A percentile compares a stretch with the other conserved stretches of the same genome.
phyloP scores from a whole-genome alignment of 2,888 invertebrate genomes.

The Acrobasis suavella region DNA sequence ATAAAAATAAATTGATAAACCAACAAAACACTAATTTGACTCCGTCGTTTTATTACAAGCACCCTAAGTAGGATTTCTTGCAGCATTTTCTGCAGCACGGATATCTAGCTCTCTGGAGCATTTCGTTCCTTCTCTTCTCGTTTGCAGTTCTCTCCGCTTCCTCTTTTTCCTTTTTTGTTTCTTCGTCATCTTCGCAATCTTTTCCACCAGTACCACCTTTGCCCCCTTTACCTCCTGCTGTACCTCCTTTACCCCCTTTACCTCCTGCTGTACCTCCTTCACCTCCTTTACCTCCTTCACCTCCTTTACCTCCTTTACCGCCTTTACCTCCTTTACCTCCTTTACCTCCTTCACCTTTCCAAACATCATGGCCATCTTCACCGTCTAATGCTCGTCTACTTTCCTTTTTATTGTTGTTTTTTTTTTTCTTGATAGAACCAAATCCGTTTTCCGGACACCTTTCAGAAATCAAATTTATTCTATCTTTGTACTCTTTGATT shows the following conservation, averaged over 20 bases:
- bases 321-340: background rate
- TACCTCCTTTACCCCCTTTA: background rate
- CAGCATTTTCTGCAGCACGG: conserved; percentile 67
- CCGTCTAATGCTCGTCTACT: background rate
- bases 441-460: conserved; percentile 20
- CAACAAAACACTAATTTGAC: background rate
- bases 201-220: no score
- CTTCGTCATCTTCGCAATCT: background rate
- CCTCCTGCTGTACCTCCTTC: background rate
- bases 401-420: conserved; percentile 29
- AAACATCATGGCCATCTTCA: background rate
- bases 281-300: background rate
- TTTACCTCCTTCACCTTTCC: background rate
- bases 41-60: conserved; percentile 39
- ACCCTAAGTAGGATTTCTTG: conserved; percentile 59
- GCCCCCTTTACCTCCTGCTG: no score
- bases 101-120: conserved; percentile 27
- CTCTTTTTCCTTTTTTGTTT: background rate
- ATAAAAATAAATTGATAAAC: no score
- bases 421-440: background rate
- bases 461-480: conserved; percentile 1
- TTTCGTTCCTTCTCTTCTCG: background rate
- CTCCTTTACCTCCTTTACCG: background rate
- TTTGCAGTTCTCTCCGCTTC: background rate
- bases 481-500: conserved; percentile 29